Base-by-base conservation (phyloP, 2,113 vertebrate species). In the Apodemus sylvaticus region DNA sequence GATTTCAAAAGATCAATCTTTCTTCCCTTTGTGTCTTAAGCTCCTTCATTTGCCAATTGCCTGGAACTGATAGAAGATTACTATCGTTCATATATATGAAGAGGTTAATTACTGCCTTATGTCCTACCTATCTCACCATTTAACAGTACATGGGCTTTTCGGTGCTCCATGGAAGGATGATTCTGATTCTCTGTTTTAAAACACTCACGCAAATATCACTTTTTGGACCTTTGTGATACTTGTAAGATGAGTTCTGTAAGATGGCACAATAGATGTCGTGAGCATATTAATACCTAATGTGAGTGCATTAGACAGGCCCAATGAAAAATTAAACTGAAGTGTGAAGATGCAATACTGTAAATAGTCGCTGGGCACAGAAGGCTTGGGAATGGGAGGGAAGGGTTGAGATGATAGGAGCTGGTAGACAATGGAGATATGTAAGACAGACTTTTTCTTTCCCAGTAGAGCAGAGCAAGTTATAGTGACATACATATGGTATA, bases 21-120 rank as follows among this genome's bases (percentile, higher is more conserved):
- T 79, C n/a, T 96, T 91, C 11, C 53, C 79, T 96, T 97, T 90
- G 88, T 96, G 91, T 90, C 70, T 26, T 82, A 70, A 91, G 87
- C 1, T 89, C 92, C 60, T 89, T 95, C 39, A 51, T 66, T 70
- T 94, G 73, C 64, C 92, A 90, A 86, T 90, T 95, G 45, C 36
- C 90, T 94, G 64, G 89, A 78, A 17, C 55, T 86, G 83, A 5
- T 82, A 64, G 82, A 86, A 91, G 29, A 89, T 10, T 83, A 45
- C 17, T 85, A 0, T 79, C 77, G 58, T 31, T 64, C 78, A 85
- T 51, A 87, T 34, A 74, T 77, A 68, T 16, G 39, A 96, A 68
- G 24, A 92, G 64, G 93, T 92, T 96, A 96, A 94, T 95, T 85
- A 45, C 48, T 74, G 39, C 42, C 55, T 95, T 88, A 71, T 55